phyloP scores from a whole-genome alignment of 2,888 invertebrate species.

The Drepanosiphum platanoidis region DNA sequence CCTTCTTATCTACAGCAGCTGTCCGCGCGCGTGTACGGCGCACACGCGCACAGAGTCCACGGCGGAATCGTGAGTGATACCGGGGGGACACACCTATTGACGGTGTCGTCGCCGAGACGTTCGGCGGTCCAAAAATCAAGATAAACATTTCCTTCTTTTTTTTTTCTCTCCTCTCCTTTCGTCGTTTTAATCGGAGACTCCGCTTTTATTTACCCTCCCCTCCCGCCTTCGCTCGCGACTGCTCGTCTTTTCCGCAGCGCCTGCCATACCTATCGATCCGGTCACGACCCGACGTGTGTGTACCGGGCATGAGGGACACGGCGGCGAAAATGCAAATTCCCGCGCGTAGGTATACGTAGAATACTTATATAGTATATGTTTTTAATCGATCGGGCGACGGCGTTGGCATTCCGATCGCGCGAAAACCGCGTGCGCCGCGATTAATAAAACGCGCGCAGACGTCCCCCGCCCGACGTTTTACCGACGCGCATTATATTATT shows the following conservation, averaged over 20 bases:
- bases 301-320: no score
- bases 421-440: neutral
- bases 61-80: slow-evolving; percentile 32
- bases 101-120: neutral
- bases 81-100: slow-evolving; percentile 17
- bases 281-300: slow-evolving; percentile 51
- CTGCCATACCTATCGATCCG: slow-evolving; percentile 15
- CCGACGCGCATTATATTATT: neutral
- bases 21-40: neutral
- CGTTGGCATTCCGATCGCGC: slow-evolving; percentile 28
- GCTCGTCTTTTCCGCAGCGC: neutral
- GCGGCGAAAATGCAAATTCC: slow-evolving; percentile 45
- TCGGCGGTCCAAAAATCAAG: slow-evolving; percentile 42
- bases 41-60: neutral
- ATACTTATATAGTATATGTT: neutral
- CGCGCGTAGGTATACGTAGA: neutral
- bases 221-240: neutral
- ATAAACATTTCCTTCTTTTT: no score
- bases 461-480: neutral
- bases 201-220: slow-evolving; percentile 5
- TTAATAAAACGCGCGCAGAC: neutral
- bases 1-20: slow-evolving; percentile 16
- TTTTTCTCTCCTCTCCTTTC: no score
- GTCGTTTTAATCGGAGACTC: neutral
- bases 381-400: slow-evolving; percentile 7